Evolutionary conservation across 2,888 invertebrate species (phyloP), one percentile per base, ranked within the genome.

Genomic region (Rhopalosiphum nymphaeae): DNA sequence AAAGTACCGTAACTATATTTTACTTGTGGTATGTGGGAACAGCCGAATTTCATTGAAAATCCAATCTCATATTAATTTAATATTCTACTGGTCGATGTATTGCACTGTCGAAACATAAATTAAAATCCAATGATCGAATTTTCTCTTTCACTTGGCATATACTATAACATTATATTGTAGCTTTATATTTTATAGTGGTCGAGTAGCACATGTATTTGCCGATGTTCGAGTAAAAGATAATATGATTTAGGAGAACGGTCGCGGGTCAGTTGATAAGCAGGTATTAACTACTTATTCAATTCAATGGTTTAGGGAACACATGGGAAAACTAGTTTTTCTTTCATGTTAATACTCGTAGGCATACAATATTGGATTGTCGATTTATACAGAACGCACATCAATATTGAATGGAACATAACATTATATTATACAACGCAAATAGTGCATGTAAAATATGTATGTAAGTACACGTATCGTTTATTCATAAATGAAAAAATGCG

Each of bases 71-170:
- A 44, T 78, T 89, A 53, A 21, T 78, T 61, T 86, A 57, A 87
- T 86, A 92, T 92, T 61, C 36, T 42, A n/a, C 85, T 29, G 84
- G 92, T n/a, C 21, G 2, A 84, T 46, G 78, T 86, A 57, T 85
- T 57, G 46, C 86, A 56, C 49, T 26, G 46, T 46, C 21, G 46
- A 46, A 25, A 92, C 29, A 61, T 46, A 67, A 91, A 92, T 87
- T 87, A 87, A 87, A 88, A 87, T 11, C 49, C 46, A 9, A 61
- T n/a, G 84, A 56, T 56, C 29, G 46, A 87, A 56, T 61, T 87
- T 67, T 92, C 61, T 92, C 92, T 92, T 92, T 87, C 49, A 46
- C n/a, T 56, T 86, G 78, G 78, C 78, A 36, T 78, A 78, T 78
- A 78, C 21, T 16, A 78, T 42, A 78, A 78, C 78, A 13, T 78